A percentile compares a stretch with the other conserved stretches of the same genome.
Conservation (phyloP, 1,140 invertebrate genomes). For the Drosophila lini region DNA sequence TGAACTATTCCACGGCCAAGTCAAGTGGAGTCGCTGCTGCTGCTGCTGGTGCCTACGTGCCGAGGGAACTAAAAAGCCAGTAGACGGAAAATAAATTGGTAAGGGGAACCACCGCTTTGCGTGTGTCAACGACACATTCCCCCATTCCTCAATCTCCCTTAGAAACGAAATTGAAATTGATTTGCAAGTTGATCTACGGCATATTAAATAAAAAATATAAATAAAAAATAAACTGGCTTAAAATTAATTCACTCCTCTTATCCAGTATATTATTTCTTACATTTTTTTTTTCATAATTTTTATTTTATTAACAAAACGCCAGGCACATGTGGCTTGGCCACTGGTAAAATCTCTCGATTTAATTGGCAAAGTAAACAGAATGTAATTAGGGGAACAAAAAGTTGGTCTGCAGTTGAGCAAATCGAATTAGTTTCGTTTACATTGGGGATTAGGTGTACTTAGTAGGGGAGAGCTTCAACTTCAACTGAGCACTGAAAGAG, state of each 20-base stretch:
- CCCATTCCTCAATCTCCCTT: neutral
- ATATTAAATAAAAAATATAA: conserved; percentile 60
- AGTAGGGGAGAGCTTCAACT: conserved; percentile 6
- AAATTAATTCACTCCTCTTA: conserved; percentile 7
- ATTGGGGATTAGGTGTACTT: conserved; percentile 64
- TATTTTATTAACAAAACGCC: conserved; percentile 2
- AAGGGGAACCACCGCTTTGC: conserved; percentile 10
- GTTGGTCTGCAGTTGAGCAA: conserved; percentile 53
- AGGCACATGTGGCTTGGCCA: conserved; percentile 8
- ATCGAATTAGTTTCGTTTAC: conserved; percentile 74
- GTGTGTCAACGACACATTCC: conserved; percentile 41
- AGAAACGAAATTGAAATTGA: conserved; percentile 68
- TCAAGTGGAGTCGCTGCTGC: conserved; percentile 58
- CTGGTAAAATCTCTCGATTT: conserved; percentile 22
- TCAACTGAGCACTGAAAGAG: neutral
- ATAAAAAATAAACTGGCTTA: conserved; percentile 39
- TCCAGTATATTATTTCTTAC: neutral
- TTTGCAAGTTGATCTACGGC: conserved; percentile 65
- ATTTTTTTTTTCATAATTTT: neutral
- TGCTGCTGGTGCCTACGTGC: conserved; percentile 58
- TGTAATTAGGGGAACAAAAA: conserved; percentile 44
- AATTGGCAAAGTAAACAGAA: conserved; percentile 54
- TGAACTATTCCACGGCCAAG: conserved; percentile 63
- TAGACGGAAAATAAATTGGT: conserved; percentile 20
- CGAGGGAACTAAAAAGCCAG: conserved; percentile 29